phyloP scores from a whole-genome alignment of 2,113 vertebrate species.

The Athene cunicularia region DNA sequence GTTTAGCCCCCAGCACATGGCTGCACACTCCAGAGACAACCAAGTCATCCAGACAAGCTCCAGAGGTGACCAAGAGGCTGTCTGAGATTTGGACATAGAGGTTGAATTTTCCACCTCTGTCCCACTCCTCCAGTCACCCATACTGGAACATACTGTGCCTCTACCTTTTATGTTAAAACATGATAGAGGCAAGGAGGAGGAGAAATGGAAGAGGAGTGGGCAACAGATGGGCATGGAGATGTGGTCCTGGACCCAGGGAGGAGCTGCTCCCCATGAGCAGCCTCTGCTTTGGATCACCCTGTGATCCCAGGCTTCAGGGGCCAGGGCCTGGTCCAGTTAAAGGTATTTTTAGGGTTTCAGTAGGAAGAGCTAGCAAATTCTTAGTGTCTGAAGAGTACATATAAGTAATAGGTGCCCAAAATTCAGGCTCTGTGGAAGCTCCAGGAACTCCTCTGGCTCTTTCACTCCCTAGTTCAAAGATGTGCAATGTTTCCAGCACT shows the following conservation, averaged over 20 bases:
- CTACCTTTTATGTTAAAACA: neutral
- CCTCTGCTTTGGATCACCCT: neutral
- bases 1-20: neutral
- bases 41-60: neutral
- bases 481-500: neutral
- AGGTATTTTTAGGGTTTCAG: neutral
- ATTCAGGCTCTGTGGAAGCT: neutral
- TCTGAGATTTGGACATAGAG: neutral
- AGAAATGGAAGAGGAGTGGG: neutral
- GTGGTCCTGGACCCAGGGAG: neutral
- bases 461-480: neutral
- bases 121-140: neutral
- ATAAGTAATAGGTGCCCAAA: neutral
- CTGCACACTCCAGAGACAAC: neutral
- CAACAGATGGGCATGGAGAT: neutral
- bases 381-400: neutral
- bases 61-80: neutral
- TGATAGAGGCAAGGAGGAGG: neutral
- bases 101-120: neutral
- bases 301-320: rapidly evolving
- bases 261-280: neutral
- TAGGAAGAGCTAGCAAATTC: neutral
- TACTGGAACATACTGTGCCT: neutral
- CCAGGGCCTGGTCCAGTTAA: neutral
- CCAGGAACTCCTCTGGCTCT: neutral